Conservation (phyloP, 1,140 invertebrate species). For the Mya arenaria region DNA sequence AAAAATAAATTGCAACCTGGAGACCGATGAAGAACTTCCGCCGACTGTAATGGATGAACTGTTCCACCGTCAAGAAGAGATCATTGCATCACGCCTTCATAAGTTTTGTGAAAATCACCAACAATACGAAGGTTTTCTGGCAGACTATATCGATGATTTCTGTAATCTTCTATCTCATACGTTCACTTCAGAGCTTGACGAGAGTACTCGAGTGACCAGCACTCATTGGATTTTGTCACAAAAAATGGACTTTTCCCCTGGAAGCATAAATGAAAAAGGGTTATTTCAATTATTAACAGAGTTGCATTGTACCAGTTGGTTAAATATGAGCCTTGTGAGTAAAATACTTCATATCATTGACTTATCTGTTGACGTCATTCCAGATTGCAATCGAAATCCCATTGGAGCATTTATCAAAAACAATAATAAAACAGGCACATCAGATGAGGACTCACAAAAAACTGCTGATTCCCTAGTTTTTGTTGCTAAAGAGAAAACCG, state of each 20-base stretch:
- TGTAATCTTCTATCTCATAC: neutral
- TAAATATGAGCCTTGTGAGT: neutral
- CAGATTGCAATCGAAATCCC: neutral
- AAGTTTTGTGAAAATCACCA: neutral
- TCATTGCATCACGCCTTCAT: neutral
- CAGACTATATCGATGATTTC: constrained; percentile 41
- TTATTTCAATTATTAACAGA: neutral
- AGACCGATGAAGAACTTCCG: constrained; percentile 29
- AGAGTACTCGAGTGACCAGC: neutral
- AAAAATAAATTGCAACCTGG: neutral
- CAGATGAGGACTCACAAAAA: neutral
- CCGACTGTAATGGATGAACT: neutral
- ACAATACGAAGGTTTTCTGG: neutral
- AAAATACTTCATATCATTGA: neutral
- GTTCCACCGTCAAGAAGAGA: neutral
- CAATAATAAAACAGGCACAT: neutral
- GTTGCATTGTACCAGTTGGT: constrained; percentile 27
- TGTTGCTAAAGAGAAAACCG: neutral
- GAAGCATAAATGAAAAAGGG: neutral
- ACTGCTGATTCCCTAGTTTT: neutral
- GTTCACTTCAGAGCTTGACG: neutral
- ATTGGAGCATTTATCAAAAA: neutral
- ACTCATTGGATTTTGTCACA: neutral
- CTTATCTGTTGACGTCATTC: constrained; percentile 7
- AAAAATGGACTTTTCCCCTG: neutral